A percentile compares a stretch with the other conserved stretches of the same genome.
Conservation (phyloP, 2,797 vertebrate species). For the Enteromius fasciolatus region DNA sequence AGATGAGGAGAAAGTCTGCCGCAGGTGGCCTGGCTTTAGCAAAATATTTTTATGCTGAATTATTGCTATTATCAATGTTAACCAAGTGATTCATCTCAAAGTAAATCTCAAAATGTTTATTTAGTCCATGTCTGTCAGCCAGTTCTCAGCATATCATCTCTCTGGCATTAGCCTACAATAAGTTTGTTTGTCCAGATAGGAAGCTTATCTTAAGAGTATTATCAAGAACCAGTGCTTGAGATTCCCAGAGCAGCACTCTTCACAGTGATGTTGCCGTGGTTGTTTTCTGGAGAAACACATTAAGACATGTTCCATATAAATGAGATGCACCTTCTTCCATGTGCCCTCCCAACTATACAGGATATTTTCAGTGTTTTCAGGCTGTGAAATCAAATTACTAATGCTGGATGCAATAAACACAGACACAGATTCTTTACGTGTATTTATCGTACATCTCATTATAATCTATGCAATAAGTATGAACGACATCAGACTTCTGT, state of each 20-base stretch:
- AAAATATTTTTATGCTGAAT: not conserved
- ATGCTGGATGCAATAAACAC: constrained; percentile 95
- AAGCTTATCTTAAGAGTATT: constrained; percentile 3
- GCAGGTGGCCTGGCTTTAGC: not conserved
- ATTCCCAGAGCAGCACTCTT: not conserved
- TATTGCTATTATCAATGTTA: not conserved
- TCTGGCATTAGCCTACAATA: not conserved
- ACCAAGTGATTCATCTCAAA: not conserved
- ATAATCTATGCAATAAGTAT: not conserved
- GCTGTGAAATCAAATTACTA: constrained; percentile 96
- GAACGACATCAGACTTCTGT: not conserved
- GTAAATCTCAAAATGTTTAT: not conserved
- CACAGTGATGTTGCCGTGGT: constrained; percentile 2
- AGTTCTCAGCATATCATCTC: not conserved
- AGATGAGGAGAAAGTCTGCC: not conserved
- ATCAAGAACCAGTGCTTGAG: not conserved
- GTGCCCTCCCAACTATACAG: constrained; percentile 94
- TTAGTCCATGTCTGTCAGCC: not conserved
- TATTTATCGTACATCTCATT: not conserved
- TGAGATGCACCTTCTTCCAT: constrained; percentile 94
- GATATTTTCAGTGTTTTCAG: constrained; percentile 87
- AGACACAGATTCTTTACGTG: constrained; percentile 19
- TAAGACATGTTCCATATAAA: constrained; percentile 95
- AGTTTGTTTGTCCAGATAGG: not conserved
- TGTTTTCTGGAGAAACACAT: constrained; percentile 90